Evolutionary conservation across 2,113 vertebrate species (phyloP), one percentile per base, ranked within the genome.

Genomic region (Leuciscus idus): DNA sequence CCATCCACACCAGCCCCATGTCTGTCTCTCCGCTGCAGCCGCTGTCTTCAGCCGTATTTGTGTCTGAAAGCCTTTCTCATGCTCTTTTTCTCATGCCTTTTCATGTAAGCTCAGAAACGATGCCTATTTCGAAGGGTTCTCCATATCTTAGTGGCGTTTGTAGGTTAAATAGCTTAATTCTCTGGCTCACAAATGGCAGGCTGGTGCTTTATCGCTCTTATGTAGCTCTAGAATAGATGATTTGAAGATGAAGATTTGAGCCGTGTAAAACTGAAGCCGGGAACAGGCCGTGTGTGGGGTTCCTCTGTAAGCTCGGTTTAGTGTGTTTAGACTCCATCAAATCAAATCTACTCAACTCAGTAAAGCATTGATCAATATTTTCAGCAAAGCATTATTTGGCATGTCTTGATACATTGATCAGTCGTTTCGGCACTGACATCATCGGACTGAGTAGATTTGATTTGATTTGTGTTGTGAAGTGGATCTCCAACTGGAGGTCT

Each of bases 91-190:
- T 76, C 72, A 73, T 10, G 30, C 4, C 30, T 12, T 64, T 59
- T 80, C 21, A 21, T 48, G 6, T 50, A 28, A 76, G 70, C 85
- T 83, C 52, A 77, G 61, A 74, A 86, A 89, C 90, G n/a, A 84
- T 85, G 84, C 36, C 86, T 91, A 90, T 91, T 92, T 84, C 81
- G 83, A 87, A 86, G 1, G 88, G 85, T 77, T 82, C 73, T 88
- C 1, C 89, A 88, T 89, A 85, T 72, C 84, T 78, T 85, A 89
- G 80, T 82, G 89, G 75, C 87, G 83, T 94, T 91, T 91, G 6
- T 36, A 15, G 89, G 88, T 88, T 92, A 93, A 93, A 94, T 92
- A 93, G 93, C 61, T 89, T 90, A 64, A 83, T 57, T 83, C 86
- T 61, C 23, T 50, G 78, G 23, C 64, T 79, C 73, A 62, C 91